These are phyloP conservation scores for Lerema accius DNA, from an alignment of 1,140 invertebrate species.

Conservation along the genomic window DNA sequence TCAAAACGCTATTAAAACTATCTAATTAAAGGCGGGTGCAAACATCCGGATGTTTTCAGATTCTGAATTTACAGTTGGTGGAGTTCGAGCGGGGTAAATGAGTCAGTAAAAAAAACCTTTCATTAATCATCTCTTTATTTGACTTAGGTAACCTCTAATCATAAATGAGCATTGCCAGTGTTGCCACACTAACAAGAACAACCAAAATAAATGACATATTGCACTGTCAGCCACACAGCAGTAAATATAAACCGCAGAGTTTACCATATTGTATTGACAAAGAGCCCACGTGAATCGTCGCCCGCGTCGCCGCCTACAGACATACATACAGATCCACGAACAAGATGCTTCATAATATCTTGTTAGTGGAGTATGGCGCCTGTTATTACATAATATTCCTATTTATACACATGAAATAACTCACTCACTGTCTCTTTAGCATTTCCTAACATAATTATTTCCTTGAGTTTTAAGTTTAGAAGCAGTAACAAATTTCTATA, in stretches of 20 bases:
- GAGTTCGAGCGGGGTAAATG: too few relatives aligned
- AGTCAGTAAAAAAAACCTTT: not conserved
- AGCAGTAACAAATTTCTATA: too few relatives aligned
- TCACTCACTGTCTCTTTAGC: not conserved
- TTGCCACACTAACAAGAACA: too few relatives aligned
- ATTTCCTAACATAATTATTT: too few relatives aligned
- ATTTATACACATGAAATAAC: not conserved
- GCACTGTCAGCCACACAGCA: constrained; percentile 1
- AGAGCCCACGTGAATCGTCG: constrained; percentile 14
- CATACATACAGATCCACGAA: constrained; percentile 24
- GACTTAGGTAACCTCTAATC: not conserved
- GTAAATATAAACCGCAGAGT: not conserved
- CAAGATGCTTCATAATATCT: constrained; percentile 18
- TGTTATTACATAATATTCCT: constrained; percentile 9
- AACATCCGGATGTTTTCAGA: too few relatives aligned
- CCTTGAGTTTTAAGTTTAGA: too few relatives aligned
- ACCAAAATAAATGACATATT: constrained; percentile 8
- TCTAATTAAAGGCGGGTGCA: too few relatives aligned
- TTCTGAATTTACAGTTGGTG: too few relatives aligned
- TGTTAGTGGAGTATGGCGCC: constrained; percentile 15
- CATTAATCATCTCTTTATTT: not conserved
- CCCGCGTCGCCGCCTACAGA: constrained; percentile 5
- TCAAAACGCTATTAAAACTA: too few relatives aligned
- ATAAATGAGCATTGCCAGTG: not conserved
- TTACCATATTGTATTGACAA: constrained; percentile 10